Base-by-base conservation (phyloP, 2,113 vertebrate genomes). In the Camarhynchus parvulus region DNA sequence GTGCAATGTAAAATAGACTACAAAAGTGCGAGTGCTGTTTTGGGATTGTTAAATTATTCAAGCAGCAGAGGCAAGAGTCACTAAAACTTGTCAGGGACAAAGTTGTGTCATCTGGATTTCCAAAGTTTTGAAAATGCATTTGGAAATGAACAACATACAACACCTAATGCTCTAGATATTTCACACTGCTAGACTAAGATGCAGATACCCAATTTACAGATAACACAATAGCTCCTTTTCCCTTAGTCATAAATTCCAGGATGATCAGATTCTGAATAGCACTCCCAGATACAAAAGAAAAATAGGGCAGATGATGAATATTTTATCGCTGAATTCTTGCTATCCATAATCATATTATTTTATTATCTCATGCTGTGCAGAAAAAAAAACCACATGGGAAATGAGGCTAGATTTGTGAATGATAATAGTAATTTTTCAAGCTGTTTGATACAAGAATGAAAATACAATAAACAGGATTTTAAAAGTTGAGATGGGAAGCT, bases 281-380 rank as follows among this genome's bases (percentile, higher is more conserved):
- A 68, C 47, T 95, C 64, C 17, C 42, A 92, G 85, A 92, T 75
- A 95, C 41, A 90, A 95, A 88, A 77, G 82, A 89, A 96, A 97
- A 96, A 96, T 94, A 95, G 93, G 92, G 64, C 94, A 96, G 85
- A 94, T 70, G 90, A 96, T 95, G 72, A 96, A 96, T 96, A 96
- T 94, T 96, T 97, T 97, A 96, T 94, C 15, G 0, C 83, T 81
- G 85, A 90, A 90, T 93, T 74, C 90, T 90, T 96, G 83, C 79
- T 94, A 77, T 64, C 87, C 86, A 88, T 91, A 96, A 96, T 95
- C 63, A 97, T 87, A 93, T 96, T 95, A 95, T 95, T 95, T 96
- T 95, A 95, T 95, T 96, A 93, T 97, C 93, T 88, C 92, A 77
- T 68, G 41, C 79, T 68, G 61, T 37, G 79, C 47, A 89, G 61